phyloP scores from a whole-genome alignment of 2,797 vertebrate species.

The Falco rusticolus region DNA sequence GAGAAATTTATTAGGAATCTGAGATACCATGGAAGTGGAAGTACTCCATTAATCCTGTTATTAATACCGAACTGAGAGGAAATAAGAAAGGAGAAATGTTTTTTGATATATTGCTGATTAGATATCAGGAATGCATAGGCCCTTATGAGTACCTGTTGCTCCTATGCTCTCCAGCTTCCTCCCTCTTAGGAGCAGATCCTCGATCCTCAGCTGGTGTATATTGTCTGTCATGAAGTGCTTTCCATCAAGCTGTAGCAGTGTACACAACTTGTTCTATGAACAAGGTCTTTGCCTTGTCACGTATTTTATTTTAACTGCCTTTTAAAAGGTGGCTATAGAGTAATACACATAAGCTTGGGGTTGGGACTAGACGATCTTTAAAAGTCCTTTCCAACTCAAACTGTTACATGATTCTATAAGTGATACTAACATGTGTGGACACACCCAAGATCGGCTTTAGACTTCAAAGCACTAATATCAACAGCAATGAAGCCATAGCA shows the following conservation, averaged over 20 bases:
- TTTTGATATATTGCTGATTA: not conserved
- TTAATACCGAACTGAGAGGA: not conserved
- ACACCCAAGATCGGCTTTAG: not conserved
- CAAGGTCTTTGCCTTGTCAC: not conserved
- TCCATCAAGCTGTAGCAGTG: not conserved
- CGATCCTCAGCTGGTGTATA: not conserved
- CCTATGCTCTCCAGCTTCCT: not conserved
- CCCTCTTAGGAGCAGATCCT: not conserved
- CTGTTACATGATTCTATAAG: not conserved
- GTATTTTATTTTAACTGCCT: not conserved
- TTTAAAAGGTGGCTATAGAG: not conserved
- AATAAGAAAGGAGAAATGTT: not conserved
- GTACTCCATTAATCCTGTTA: not conserved
- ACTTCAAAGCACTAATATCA: not conserved
- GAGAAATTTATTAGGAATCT: not conserved
- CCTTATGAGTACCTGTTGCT: not conserved
- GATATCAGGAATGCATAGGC: not conserved
- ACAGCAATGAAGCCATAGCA: not conserved
- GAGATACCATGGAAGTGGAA: not conserved
- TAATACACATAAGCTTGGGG: not conserved
- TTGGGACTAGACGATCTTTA: not conserved
- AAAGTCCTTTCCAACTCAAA: not conserved
- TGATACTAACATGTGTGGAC: not conserved
- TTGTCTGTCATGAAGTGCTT: not conserved
- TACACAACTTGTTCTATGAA: not conserved